Conservation (phyloP, 2,888 invertebrate genomes). For the Standfussiana lucernea region DNA sequence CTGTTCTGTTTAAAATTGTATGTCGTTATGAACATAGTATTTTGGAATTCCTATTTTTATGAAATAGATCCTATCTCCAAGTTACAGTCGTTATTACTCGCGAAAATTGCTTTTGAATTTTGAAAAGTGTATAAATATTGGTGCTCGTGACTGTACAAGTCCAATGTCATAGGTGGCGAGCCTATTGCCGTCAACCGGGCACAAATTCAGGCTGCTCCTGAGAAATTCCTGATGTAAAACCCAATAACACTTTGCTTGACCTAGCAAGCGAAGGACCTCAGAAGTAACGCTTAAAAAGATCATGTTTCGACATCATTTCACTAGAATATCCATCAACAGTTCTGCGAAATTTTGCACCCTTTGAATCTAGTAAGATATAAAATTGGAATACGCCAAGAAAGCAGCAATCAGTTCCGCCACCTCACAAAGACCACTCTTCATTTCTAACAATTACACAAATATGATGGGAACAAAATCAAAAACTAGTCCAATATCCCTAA, state of each 20-base stretch:
- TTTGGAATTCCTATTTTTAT: too few relatives aligned
- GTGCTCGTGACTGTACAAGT: too few relatives aligned
- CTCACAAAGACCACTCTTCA: constrained; percentile 47
- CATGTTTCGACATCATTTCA: background rate
- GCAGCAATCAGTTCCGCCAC: constrained; percentile 8
- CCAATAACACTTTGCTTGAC: background rate
- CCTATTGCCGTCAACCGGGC: background rate
- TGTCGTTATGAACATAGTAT: too few relatives aligned
- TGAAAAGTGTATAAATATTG: too few relatives aligned
- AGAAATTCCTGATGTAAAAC: background rate
- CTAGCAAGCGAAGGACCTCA: background rate
- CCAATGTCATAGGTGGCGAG: background rate
- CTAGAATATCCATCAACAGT: background rate
- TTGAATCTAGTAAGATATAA: background rate
- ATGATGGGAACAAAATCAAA: constrained; percentile 46
- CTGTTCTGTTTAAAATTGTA: too few relatives aligned
- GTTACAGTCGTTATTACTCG: too few relatives aligned
- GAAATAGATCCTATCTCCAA: too few relatives aligned
- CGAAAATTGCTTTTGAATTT: too few relatives aligned
- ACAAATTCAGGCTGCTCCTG: background rate
- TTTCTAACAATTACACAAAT: constrained; percentile 59
- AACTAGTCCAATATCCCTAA: constrained; percentile 71
- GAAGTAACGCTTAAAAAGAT: background rate
- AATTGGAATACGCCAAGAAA: background rate
- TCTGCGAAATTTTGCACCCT: background rate